A percentile compares a stretch with the other conserved stretches of the same genome.
Conservation (phyloP, 2,888 invertebrate genomes). For the Chymomyza fuscimana region DNA sequence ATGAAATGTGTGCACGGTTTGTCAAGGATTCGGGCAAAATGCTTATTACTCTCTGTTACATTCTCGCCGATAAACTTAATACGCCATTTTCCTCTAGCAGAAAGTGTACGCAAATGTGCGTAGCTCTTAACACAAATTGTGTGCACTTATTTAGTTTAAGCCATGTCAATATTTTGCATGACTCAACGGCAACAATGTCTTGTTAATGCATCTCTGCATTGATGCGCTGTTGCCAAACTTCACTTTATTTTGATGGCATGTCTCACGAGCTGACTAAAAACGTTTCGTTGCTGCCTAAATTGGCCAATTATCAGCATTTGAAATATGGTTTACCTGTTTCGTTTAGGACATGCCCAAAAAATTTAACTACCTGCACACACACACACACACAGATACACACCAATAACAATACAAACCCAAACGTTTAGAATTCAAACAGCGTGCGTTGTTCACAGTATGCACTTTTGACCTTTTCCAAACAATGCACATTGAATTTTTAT, state of each 20-base stretch:
- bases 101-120: background rate
- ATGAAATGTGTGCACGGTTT: too few species aligned
- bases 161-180: conserved; percentile 44
- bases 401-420: background rate
- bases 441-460: conserved; percentile 40
- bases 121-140: background rate
- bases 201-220: background rate
- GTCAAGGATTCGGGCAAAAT: too few species aligned
- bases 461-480: conserved; percentile 61
- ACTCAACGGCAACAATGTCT: conserved; percentile 4
- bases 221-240: conserved; percentile 15
- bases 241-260: conserved; percentile 16
- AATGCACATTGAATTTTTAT: conserved; percentile 50
- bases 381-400: conserved; percentile 11
- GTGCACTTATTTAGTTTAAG: conserved; percentile 28
- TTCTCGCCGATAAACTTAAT: too few species aligned
- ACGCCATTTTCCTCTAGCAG: too few species aligned
- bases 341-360: conserved; percentile 18
- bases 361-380: conserved; percentile 59
- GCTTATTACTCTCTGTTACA: too few species aligned
- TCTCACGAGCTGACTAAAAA: conserved; percentile 24
- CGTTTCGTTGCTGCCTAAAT: conserved; percentile 55
- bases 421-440: conserved; percentile 6
- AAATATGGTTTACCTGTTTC: conserved; percentile 67
- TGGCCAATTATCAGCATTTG: conserved; percentile 75